Percentiles rank a stretch among this genome's conserved stretches.
phyloP scores from a whole-genome alignment of 2,888 invertebrate genomes.

The Drosophila nr. fundita region DNA sequence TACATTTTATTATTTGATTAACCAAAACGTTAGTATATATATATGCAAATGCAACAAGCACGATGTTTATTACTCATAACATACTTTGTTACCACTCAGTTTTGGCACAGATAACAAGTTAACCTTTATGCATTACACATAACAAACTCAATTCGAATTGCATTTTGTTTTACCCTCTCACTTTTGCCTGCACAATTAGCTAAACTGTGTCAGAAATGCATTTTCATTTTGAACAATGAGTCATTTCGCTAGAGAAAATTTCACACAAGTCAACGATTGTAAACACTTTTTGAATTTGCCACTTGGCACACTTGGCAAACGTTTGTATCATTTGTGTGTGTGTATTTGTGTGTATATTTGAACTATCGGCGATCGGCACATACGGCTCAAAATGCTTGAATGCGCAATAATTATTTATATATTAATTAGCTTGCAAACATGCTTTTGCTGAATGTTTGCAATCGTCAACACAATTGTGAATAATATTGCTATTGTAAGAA shows the following conservation, averaged over 20 bases:
- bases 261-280: constrained; percentile 33
- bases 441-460: constrained; percentile 39
- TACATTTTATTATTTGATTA: background rate
- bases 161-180: constrained; percentile 32
- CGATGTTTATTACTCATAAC: constrained; percentile 10
- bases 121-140: constrained; percentile 23
- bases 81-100: constrained; percentile 1
- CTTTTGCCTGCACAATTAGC: constrained; percentile 49
- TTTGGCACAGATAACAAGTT: constrained; percentile 22
- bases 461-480: constrained; percentile 39
- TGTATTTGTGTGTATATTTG: background rate
- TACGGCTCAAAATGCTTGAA: constrained; percentile 46
- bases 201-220: constrained; percentile 32
- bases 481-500: constrained; percentile 43
- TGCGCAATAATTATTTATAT: constrained; percentile 63
- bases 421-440: constrained; percentile 15
- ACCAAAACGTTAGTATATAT: background rate
- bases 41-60: constrained; percentile 34
- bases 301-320: constrained; percentile 54
- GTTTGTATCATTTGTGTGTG: background rate
- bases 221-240: constrained; percentile 40
- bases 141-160: background rate
- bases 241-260: constrained; percentile 27
- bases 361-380: constrained; percentile 28
- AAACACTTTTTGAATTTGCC: constrained; percentile 62